Base-by-base conservation (phyloP, 1,140 invertebrate species). In the Nephotettix cincticeps region DNA sequence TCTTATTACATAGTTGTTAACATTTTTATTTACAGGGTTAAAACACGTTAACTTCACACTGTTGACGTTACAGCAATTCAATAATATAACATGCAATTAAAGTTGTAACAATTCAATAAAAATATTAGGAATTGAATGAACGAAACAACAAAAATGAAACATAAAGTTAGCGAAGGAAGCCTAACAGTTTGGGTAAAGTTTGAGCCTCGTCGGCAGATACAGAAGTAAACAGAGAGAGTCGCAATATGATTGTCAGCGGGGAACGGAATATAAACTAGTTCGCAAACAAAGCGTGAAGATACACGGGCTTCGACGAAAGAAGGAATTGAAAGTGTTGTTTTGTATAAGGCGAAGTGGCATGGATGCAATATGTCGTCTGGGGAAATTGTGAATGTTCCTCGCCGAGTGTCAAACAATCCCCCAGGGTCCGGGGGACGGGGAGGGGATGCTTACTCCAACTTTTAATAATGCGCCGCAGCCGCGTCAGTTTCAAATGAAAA, bases 401-500 rank as follows among this genome's bases (percentile, higher is more conserved):
- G 64, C 64, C 30, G 64, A 45, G 64, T 67, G 64, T 67, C 64
- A 67, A 67, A 67, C 64, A 67, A 45, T 67, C 64, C 64, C 64
- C 32, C 9, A 19, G 64, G 64, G 63, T 1, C 1, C 21, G 29
- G 30, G 63, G 63, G 27, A 19, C 2, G n/a, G 56, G 56, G 11
- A n/a, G 19, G 61, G 28, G 61, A 29, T 43, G 32, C 64, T 67
- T 67, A 67, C 64, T 67, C 64, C 64, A 67, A 67, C 64, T 67
- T 67, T 67, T 67, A 67, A 67, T 67, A 67, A 67, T 45, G 36
- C 64, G 64, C 64, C 64, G 21, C 64, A 67, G 32, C 64, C 64
- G 64, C 64, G 64, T 67, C 64, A 67, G n/a, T 67, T 67, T 67
- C 64, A 67, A 67, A 67, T 67, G 64, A 67, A 67, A 67, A 67